Evolutionary conservation across 2,797 vertebrate species (phyloP), one percentile per base, ranked within the genome.

Genomic region (Halcyon smyrnensis): DNA sequence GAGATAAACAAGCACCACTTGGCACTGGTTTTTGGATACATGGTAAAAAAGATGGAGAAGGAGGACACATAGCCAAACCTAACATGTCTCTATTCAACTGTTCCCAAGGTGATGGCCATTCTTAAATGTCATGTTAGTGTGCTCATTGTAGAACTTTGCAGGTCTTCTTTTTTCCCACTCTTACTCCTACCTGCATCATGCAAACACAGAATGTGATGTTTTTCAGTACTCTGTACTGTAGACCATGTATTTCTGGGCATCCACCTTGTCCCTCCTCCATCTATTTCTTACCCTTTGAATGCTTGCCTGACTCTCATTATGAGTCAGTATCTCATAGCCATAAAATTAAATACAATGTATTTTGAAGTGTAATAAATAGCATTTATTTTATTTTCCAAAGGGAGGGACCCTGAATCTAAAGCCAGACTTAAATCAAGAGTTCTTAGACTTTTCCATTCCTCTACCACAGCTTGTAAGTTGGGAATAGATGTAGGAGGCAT

Each of bases 401-500:
- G 15, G 15, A 68, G 8, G 4, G n/a, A 64, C 43, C 3, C 11
- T 68, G 43, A 59, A 75, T 54, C 23, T 57, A 54, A 36, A 88
- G 30, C 15, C 62, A 68, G 45, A 74, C 48, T 90, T 69, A 59
- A 39, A 87, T 12, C n/a, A 60, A 68, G 62, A 80, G 45, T 3
- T 64, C 48, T 70, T 37, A 65, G 28, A n/a, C 16, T 68, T 74
- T 71, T 71, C 21, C 6, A 37, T 60, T 91, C 34, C 45, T 86
- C 50, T 81, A 37, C 24, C 20, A n/a, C 8, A 81, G 23, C 43
- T 88, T 91, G 15, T 41, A 85, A 91, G 1, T 6, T 60, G 15
- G 54, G 74, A 95, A 79, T 54, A 94, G 65, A 68, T 63, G 73
- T 93, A 90, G 92, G 85, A 94, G 83, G 70, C 30, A 59, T 84